Conservation (phyloP, 2,888 invertebrate species). For the Tetragonisca angustula region DNA sequence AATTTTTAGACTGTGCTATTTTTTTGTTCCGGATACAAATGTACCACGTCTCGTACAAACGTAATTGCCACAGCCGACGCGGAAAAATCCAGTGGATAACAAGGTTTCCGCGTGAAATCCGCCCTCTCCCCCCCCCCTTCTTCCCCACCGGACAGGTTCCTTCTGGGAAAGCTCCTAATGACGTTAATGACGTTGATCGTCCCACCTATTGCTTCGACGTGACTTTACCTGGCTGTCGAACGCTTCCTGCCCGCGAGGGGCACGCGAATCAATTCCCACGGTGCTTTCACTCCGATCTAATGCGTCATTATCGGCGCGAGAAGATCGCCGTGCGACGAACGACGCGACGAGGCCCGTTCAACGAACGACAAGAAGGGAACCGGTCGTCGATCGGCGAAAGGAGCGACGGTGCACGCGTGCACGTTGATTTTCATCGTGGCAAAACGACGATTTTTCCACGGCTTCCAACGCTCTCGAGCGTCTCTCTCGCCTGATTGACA, state of each 20-base stretch:
- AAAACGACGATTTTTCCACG: background rate
- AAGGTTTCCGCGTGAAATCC: constrained; percentile 29
- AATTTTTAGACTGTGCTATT: too few species aligned
- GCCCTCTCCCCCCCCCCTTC: too few species aligned
- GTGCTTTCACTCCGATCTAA: constrained; percentile 55
- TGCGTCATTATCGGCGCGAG: constrained; percentile 54
- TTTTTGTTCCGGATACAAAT: too few species aligned
- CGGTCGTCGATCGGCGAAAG: constrained; percentile 47
- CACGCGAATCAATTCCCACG: constrained; percentile 59
- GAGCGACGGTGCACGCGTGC: constrained; percentile 23
- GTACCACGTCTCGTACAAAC: background rate
- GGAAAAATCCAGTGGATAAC: constrained; percentile 28
- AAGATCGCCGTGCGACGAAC: constrained; percentile 38
- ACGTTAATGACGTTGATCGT: constrained; percentile 53
- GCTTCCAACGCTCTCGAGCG: background rate
- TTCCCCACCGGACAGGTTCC: background rate
- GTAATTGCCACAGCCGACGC: background rate
- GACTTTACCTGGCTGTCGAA: constrained; percentile 27
- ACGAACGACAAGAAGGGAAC: constrained; percentile 23
- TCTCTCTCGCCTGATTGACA: constrained; percentile 30
- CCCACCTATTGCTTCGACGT: constrained; percentile 32
- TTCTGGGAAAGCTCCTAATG: constrained; percentile 33
- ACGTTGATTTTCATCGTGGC: constrained; percentile 27
- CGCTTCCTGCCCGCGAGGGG: constrained; percentile 29
- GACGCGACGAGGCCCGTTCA: constrained; percentile 29